phyloP scores from a whole-genome alignment of 2,797 vertebrate species.

The Iguana delicatissima region DNA sequence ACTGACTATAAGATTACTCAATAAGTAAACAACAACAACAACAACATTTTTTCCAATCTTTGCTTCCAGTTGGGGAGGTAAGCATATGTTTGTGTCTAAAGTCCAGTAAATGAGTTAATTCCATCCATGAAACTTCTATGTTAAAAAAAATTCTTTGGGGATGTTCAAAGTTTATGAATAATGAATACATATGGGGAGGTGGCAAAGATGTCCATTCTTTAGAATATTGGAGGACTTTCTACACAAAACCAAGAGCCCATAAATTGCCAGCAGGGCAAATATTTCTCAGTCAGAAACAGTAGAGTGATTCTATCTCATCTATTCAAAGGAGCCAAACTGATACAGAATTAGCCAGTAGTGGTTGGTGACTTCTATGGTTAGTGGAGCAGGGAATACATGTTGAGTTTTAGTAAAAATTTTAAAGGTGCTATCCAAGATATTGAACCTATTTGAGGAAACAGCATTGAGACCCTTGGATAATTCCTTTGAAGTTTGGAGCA shows the following conservation, averaged over 20 bases:
- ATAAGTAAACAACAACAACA: no score
- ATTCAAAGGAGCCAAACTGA: not conserved
- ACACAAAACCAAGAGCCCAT: not conserved
- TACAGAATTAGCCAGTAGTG: no score
- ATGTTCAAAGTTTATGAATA: no score
- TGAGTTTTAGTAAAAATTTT: no score
- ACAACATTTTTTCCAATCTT: no score
- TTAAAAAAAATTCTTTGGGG: not conserved
- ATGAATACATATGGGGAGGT: not conserved
- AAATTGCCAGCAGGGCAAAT: not conserved
- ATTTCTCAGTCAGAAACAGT: not conserved
- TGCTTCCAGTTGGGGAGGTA: not conserved
- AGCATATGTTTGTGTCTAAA: not conserved
- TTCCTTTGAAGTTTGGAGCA: no score
- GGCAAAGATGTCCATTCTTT: not conserved
- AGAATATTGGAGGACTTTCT: not conserved
- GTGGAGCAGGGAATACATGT: no score
- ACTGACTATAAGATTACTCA: no score
- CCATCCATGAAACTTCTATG: not conserved
- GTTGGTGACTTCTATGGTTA: no score
- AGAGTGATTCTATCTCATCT: not conserved
- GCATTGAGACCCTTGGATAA: no score
- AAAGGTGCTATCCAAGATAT: no score
- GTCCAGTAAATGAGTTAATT: rapidly evolving
- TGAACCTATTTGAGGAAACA: no score